Conservation (phyloP, 2,888 invertebrate genomes). For the Chrysolina haemoptera region DNA sequence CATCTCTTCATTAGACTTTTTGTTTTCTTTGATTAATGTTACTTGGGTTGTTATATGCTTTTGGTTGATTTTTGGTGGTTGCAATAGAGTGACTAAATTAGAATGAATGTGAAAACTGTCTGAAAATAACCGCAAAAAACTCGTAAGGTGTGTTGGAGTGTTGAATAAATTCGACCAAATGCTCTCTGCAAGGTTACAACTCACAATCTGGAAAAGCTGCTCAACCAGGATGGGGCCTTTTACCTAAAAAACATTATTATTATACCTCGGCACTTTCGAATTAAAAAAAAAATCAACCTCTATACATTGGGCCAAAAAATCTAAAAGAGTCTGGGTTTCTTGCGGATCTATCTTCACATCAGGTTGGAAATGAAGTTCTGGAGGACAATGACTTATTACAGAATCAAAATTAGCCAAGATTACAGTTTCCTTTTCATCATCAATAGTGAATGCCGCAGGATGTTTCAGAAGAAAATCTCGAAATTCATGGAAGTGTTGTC, state of each 20-base stretch:
- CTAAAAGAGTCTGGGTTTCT: conserved; percentile 85
- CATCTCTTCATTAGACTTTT: conserved; percentile 54
- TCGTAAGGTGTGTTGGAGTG: conserved; percentile 89
- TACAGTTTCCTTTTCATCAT: conserved; percentile 85
- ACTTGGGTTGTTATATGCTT: conserved; percentile 64
- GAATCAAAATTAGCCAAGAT: conserved; percentile 74
- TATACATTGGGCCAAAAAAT: conserved; percentile 85
- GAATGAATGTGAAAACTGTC: conserved; percentile 95
- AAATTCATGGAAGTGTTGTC: conserved; percentile 95
- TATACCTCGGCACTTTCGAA: neutral
- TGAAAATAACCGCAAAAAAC: conserved; percentile 94
- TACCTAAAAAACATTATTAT: conserved; percentile 38
- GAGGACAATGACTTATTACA: conserved; percentile 73
- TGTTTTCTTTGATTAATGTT: conserved; percentile 55
- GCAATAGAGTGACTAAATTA: conserved; percentile 89
- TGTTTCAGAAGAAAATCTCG: conserved; percentile 87
- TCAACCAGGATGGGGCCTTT: conserved; percentile 86
- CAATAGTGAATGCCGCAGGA: conserved; percentile 88
- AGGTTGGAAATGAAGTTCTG: conserved; percentile 80
- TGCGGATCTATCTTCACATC: conserved; percentile 87
- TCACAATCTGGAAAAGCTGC: conserved; percentile 87
- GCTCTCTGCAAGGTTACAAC: conserved; percentile 71
- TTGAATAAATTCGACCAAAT: conserved; percentile 90
- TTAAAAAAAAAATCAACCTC: conserved; percentile 70
- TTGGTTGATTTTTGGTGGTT: conserved; percentile 80